These are phyloP conservation scores for Perognathus longimembris DNA, from an alignment of 2,113 vertebrate species.

Conservation along the genomic window DNA sequence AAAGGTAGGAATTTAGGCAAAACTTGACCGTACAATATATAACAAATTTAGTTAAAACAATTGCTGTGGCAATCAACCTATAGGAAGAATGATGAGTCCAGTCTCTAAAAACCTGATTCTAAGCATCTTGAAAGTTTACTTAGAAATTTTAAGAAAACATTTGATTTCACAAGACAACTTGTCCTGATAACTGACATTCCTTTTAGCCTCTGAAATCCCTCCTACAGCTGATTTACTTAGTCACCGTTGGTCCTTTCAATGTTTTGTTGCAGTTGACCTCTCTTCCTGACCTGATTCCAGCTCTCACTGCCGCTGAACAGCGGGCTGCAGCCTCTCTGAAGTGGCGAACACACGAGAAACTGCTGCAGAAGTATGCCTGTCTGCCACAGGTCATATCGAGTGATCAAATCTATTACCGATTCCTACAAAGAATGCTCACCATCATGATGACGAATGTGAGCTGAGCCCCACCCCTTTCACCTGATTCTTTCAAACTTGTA, in stretches of 20 bases:
- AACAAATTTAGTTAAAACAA: background rate
- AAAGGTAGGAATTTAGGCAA: background rate
- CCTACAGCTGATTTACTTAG: background rate
- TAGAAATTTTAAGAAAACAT: background rate
- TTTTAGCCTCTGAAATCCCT: background rate
- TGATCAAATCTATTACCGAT: slow-evolving; percentile 95
- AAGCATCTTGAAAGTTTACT: background rate
- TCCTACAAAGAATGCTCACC: slow-evolving; percentile 94
- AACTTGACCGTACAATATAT: background rate
- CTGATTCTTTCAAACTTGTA: background rate
- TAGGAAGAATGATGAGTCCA: background rate
- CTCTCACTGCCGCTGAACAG: slow-evolving; percentile 93
- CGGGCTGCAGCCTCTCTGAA: slow-evolving; percentile 94
- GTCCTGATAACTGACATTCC: background rate
- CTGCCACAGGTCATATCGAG: slow-evolving; percentile 94
- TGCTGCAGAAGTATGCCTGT: slow-evolving; percentile 94
- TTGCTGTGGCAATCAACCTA: background rate
- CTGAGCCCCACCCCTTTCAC: slow-evolving; percentile 67
- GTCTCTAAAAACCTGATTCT: slow-evolving; percentile 25
- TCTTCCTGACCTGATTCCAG: slow-evolving; percentile 93
- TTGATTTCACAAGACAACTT: background rate
- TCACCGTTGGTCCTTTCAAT: background rate
- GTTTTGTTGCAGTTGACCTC: slow-evolving; percentile 86
- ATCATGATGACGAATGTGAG: slow-evolving; percentile 96
- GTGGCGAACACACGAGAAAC: slow-evolving; percentile 95